These are phyloP conservation scores for Sorex araneus DNA, from an alignment of 2,113 vertebrate genomes.

Conservation along the genomic window DNA sequence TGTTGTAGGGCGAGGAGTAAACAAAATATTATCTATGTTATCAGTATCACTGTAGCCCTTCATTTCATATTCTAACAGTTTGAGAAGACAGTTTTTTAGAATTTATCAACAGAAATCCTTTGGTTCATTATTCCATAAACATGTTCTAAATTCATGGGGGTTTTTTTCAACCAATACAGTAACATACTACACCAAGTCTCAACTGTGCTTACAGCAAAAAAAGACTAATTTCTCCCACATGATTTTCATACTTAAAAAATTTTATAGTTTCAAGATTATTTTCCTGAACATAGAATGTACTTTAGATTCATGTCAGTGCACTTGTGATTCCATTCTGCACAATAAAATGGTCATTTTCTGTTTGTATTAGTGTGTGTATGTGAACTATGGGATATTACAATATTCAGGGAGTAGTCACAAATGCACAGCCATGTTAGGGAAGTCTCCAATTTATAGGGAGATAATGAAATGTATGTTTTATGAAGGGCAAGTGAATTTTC, in stretches of 20 bases:
- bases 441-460: conserved; percentile 77
- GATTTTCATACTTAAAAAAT: conserved; percentile 57
- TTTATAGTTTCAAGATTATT: conserved; percentile 65
- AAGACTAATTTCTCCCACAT: conserved; percentile 64
- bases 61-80: not conserved
- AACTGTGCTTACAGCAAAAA: conserved; percentile 15
- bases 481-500: conserved; percentile 83
- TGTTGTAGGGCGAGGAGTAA: not conserved
- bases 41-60: not conserved
- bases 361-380: conserved; percentile 71
- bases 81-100: not conserved
- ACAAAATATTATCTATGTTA: not conserved
- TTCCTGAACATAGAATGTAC: conserved; percentile 44
- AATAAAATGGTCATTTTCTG: conserved; percentile 78
- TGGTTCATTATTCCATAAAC: not conserved
- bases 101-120: conserved; percentile 19
- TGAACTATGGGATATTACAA: conserved; percentile 58
- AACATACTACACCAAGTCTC: conserved; percentile 44
- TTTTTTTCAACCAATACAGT: conserved; percentile 5
- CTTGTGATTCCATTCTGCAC: conserved; percentile 62
- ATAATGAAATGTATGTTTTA: conserved; percentile 83
- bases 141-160: not conserved
- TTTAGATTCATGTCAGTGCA: conserved; percentile 73
- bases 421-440: conserved; percentile 65
- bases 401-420: conserved; percentile 68